Evolutionary conservation across 64 coral and sea anemone species (phyloP), one percentile per base, ranked within the genome.

Genomic region (Montipora capricornis): DNA sequence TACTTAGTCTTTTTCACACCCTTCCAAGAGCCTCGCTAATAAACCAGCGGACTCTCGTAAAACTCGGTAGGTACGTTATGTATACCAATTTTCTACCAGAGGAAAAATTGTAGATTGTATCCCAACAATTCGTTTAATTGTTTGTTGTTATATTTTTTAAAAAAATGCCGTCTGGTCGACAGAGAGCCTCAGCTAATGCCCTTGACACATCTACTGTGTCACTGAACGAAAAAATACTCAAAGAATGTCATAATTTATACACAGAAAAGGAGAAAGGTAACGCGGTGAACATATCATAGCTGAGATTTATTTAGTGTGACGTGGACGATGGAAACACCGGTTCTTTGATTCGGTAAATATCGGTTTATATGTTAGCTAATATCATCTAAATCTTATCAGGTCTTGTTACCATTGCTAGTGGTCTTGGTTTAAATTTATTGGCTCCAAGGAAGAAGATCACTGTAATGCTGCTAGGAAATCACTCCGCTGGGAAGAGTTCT

Each of bases 161-260:
- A 64, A 95, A 66, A 85, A 98, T 99, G 98, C 98, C 98, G 44
- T 91, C 95, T 60, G 90, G 95, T 44, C 96, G 93, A 87, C 98
- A 96, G 55, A 80, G 98, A 74, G 7, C 89, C 4, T 99, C 98
- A 57, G 92, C 98, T n/a, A 96, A 99, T 83, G 92, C 95, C 74
- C 92, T 92, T 49, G 97, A 99, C 45, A 92, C 95, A 19, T 94
- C 95, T 44, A 86, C 98, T 29, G 89, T 99, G 3, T 94, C 83
- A 67, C 80, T 96, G n/a, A 99, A 99, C 77, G 98, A 99, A 68
- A 92, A 93, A 57, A 96, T 99, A 71, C 92, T 99, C 49, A 94
- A 96, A 61, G 95, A 99, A 94, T 99, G 98, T 60, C 95, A 99
- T 20, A 95, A 99, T 94, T 93, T 99, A 19, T 99, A 99, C 89